phyloP scores from a whole-genome alignment of 2,113 vertebrate species.

The Bufo gargarizans region DNA sequence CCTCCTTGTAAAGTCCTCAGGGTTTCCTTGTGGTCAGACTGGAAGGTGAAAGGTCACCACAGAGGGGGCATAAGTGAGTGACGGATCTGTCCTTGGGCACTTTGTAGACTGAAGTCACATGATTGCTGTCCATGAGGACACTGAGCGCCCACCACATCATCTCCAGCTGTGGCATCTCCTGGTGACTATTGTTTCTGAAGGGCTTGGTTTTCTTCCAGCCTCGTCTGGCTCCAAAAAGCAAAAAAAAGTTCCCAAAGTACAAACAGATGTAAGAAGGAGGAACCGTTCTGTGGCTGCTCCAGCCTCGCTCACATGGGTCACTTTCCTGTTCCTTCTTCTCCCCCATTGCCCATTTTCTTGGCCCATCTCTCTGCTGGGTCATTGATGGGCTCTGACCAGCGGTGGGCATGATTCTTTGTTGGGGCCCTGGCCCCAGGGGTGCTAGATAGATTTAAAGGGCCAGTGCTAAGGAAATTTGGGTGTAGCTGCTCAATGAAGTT shows the following conservation, averaged over 20 bases:
- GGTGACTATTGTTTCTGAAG: slow-evolving; percentile 28
- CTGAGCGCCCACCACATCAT: background rate
- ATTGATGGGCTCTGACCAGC: background rate
- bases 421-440: too few species aligned
- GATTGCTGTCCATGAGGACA: slow-evolving; percentile 40
- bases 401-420: too few species aligned
- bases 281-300: background rate
- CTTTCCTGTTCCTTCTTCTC: background rate
- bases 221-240: slow-evolving; percentile 7
- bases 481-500: too few species aligned
- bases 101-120: slow-evolving; percentile 24
- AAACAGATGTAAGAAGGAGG: slow-evolving; percentile 1
- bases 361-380: background rate
- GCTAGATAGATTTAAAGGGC: too few species aligned
- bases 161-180: background rate
- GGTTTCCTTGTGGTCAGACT: slow-evolving; percentile 9
- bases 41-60: slow-evolving; percentile 42
- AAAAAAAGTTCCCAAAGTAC: slow-evolving; percentile 12
- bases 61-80: slow-evolving; percentile 45
- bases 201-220: background rate
- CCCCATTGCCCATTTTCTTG: background rate
- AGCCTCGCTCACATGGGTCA: background rate
- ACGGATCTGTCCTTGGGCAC: slow-evolving; percentile 11
- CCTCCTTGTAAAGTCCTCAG: slow-evolving; percentile 18
- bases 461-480: too few species aligned